Evolutionary conservation across 2,888 invertebrate genomes (phyloP).

Genomic region (Drosophila fungiperda): DNA sequence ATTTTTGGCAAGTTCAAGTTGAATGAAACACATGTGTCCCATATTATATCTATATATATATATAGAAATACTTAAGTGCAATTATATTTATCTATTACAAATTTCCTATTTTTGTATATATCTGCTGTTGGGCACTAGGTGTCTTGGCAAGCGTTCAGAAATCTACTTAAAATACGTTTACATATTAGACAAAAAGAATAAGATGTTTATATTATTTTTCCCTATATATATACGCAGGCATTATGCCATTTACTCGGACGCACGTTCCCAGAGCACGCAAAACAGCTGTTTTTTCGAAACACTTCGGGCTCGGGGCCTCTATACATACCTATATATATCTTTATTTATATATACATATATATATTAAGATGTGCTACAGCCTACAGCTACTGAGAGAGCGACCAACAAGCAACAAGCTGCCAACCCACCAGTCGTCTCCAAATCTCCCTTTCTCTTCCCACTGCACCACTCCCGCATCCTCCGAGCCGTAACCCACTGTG

Average conservation of each 20-base stretch:
- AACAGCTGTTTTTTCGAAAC: constrained; percentile 65
- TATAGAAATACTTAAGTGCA: constrained; percentile 5
- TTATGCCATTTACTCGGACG: constrained; percentile 28
- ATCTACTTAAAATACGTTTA: constrained; percentile 51
- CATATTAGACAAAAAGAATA: constrained; percentile 39
- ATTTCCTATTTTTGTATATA: constrained; percentile 26
- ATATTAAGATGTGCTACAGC: background rate
- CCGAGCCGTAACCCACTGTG: constrained; percentile 2
- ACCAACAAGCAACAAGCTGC: constrained; percentile 69
- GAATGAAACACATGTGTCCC: constrained; percentile 61
- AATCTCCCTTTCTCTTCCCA: constrained; percentile 13
- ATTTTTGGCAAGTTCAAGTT: constrained; percentile 76
- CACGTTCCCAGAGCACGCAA: constrained; percentile 18
- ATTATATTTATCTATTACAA: constrained; percentile 63
- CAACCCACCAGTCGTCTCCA: constrained; percentile 32
- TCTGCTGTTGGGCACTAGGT: constrained; percentile 29
- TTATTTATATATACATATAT: background rate
- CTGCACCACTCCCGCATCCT: constrained; percentile 5
- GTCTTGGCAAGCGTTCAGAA: constrained; percentile 56
- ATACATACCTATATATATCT: background rate
- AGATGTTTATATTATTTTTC: constrained; percentile 52
- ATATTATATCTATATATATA: constrained; percentile 16
- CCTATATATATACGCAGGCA: constrained; percentile 21
- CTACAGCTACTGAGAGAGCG: constrained; percentile 34
- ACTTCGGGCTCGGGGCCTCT: constrained; percentile 35